A percentile compares a stretch with the other conserved stretches of the same genome.
Conservation (phyloP, 2,113 vertebrate genomes). For the Dermatemys mawii region DNA sequence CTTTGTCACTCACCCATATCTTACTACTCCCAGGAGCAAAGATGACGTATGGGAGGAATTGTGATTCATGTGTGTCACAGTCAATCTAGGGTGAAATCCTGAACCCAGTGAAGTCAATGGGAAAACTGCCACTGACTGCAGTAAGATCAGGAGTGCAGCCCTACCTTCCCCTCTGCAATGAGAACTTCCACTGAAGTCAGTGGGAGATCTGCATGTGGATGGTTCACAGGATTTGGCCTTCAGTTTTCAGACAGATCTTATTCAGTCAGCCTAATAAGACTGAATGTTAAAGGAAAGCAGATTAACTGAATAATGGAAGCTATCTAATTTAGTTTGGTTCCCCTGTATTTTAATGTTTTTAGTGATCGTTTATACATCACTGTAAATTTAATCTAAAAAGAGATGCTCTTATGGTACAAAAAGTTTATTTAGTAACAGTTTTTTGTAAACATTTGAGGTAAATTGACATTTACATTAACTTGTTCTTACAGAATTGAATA, state of each 20-base stretch:
- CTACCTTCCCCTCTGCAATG: background rate
- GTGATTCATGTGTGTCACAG: background rate
- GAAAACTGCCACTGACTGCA: background rate
- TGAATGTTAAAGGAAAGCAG: background rate
- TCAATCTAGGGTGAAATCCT: background rate
- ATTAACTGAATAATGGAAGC: background rate
- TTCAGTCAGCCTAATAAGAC: background rate
- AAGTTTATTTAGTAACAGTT: slow-evolving; percentile 91
- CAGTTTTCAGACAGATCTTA: background rate
- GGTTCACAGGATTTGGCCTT: background rate
- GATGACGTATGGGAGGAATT: background rate
- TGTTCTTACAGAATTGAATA: slow-evolving; percentile 88
- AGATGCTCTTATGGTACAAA: slow-evolving; percentile 83
- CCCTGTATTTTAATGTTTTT: rapidly evolving
- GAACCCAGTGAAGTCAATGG: rapidly evolving
- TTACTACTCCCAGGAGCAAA: background rate
- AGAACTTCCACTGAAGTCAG: background rate
- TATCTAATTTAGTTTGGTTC: background rate
- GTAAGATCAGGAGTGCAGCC: background rate
- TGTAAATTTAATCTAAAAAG: slow-evolving; percentile 36
- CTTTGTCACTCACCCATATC: no score
- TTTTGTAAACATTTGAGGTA: slow-evolving; percentile 95
- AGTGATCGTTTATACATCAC: background rate
- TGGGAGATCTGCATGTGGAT: rapidly evolving
- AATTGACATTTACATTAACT: slow-evolving; percentile 91